phyloP scores from a whole-genome alignment of 2,797 vertebrate genomes.

The Vireo griseus region DNA sequence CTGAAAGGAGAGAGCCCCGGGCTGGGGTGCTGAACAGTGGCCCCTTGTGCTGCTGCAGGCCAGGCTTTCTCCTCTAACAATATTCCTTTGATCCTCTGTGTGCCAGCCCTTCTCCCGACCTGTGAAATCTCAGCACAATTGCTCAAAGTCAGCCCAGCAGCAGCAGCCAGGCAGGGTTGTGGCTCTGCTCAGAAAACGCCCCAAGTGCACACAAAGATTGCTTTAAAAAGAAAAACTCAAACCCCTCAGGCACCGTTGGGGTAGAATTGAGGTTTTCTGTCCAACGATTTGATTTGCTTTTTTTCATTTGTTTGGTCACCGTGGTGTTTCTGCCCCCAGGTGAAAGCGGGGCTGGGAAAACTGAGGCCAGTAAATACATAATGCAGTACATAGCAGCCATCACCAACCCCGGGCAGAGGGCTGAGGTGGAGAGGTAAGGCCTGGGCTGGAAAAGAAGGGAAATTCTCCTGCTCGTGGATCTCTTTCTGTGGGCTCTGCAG shows the following conservation, averaged over 20 bases:
- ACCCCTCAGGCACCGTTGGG: accelerated
- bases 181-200: background rate
- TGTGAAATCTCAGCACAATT: background rate
- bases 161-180: background rate
- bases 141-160: background rate
- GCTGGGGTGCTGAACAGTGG: slow-evolving; percentile 26
- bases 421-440: slow-evolving; percentile 94
- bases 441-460: background rate
- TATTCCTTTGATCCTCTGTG: slow-evolving; percentile 46
- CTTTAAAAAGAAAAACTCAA: background rate
- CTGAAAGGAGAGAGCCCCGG: background rate
- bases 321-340: slow-evolving; percentile 74
- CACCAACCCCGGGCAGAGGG: slow-evolving; percentile 95
- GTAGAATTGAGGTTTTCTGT: background rate
- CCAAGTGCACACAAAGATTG: background rate
- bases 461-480: background rate
- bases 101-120: background rate
- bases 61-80: slow-evolving; percentile 28
- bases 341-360: slow-evolving; percentile 97
- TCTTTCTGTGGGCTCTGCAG: background rate
- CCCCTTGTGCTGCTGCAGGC: slow-evolving; percentile 22
- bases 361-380: slow-evolving; percentile 98
- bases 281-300: background rate
- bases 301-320: background rate
- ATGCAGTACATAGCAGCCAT: slow-evolving; percentile 99